A percentile compares a stretch with the other conserved stretches of the same genome.
Evolutionary conservation across 2,797 vertebrate species (phyloP).

Genomic region (Schizothorax lantsangensis): DNA sequence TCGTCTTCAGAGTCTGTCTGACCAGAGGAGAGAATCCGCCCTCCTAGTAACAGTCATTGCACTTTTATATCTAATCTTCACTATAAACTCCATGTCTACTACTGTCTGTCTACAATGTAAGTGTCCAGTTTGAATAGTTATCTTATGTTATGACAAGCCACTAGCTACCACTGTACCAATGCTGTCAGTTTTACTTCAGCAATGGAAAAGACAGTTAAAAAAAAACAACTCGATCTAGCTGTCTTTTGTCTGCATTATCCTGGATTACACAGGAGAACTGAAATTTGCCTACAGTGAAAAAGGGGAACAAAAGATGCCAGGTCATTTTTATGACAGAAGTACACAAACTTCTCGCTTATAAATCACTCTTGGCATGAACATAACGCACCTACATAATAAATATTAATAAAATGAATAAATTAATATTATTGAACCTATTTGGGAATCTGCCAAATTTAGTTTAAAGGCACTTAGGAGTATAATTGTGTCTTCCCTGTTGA

Average conservation of each 20-base stretch:
- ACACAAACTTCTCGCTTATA: background rate
- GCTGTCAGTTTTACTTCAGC: background rate
- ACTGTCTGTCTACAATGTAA: background rate
- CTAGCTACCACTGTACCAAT: background rate
- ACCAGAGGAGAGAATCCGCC: background rate
- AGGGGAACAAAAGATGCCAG: conserved; percentile 9
- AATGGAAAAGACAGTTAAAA: background rate
- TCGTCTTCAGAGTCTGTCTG: background rate
- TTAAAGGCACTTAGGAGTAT: background rate
- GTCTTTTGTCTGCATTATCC: background rate
- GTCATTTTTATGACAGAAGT: conserved; percentile 13
- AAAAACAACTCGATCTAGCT: no score
- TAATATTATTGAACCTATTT: background rate
- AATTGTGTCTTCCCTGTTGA: background rate
- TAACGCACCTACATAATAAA: background rate
- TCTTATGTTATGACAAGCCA: background rate
- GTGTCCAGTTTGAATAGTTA: background rate
- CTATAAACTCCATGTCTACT: background rate
- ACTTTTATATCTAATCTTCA: background rate
- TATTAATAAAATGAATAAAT: no score
- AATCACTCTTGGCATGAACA: background rate
- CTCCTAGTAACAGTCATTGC: background rate
- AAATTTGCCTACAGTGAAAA: background rate
- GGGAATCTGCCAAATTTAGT: background rate
- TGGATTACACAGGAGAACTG: background rate